Conservation (phyloP, 2,113 vertebrate species). For the Podarcis cretensis region DNA sequence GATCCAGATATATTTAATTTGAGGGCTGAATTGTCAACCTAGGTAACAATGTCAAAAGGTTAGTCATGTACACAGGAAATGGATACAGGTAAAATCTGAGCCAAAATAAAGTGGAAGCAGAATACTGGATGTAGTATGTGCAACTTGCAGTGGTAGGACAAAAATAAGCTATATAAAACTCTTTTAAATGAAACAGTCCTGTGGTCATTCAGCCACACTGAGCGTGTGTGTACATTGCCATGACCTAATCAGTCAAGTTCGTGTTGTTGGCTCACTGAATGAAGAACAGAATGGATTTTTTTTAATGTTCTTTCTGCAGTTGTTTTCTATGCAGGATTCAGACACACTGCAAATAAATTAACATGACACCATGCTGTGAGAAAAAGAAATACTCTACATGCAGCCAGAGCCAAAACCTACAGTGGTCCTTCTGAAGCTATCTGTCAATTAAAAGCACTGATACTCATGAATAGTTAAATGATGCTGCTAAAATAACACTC, state of each 20-base stretch:
- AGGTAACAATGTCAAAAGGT: constrained; percentile 25
- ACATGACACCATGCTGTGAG: constrained; percentile 64
- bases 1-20: neutral
- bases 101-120: constrained; percentile 9
- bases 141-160: neutral
- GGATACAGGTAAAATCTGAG: neutral
- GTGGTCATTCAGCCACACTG: neutral
- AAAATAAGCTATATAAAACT: neutral
- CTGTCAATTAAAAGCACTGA: constrained; percentile 16
- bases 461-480: constrained; percentile 12
- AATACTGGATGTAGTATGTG: neutral
- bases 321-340: constrained; percentile 67
- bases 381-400: constrained; percentile 57
- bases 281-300: neutral
- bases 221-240: neutral
- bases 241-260: constrained; percentile 62
- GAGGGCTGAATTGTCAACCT: neutral
- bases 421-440: constrained; percentile 31
- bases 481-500: constrained; percentile 19
- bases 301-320: constrained; percentile 50
- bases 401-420: constrained; percentile 23
- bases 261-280: constrained; percentile 46
- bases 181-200: constrained; percentile 12
- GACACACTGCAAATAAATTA: constrained; percentile 68
- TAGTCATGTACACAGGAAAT: neutral